Conservation (phyloP, 2,797 vertebrate species). For the Phoebastria nigripes region DNA sequence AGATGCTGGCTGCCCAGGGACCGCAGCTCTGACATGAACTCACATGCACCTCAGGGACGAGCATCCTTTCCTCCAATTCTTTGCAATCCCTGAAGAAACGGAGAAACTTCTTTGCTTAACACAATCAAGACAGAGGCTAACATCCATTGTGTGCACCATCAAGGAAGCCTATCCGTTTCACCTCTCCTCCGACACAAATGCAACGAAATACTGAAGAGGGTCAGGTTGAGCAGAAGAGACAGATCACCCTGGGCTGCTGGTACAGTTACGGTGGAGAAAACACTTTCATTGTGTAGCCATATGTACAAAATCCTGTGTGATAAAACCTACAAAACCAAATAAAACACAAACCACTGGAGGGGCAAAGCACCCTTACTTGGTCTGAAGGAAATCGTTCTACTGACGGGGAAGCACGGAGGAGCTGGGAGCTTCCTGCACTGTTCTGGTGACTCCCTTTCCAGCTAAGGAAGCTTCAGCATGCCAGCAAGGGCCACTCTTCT, state of each 20-base stretch:
- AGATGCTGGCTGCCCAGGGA: background rate
- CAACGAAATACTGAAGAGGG: background rate
- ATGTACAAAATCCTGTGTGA: background rate
- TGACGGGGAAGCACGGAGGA: background rate
- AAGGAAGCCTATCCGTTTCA: background rate
- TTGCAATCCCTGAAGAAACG: background rate
- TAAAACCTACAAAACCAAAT: background rate
- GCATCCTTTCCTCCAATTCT: background rate
- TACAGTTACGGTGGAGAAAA: background rate
- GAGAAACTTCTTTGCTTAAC: background rate
- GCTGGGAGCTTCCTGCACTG: background rate
- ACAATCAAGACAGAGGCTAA: background rate
- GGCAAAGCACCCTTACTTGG: background rate
- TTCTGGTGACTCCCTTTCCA: background rate
- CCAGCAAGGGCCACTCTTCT: background rate
- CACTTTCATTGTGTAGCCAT: background rate
- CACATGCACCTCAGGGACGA: background rate
- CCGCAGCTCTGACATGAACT: background rate
- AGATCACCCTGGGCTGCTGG: background rate
- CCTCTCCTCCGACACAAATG: background rate
- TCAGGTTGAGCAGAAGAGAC: background rate
- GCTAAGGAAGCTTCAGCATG: background rate
- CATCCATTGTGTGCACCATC: fast-evolving
- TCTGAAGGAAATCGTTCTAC: background rate
- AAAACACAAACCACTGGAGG: background rate